These are phyloP conservation scores for Eretmochelys imbricata DNA, from an alignment of 2,113 vertebrate species.

Conservation along the genomic window DNA sequence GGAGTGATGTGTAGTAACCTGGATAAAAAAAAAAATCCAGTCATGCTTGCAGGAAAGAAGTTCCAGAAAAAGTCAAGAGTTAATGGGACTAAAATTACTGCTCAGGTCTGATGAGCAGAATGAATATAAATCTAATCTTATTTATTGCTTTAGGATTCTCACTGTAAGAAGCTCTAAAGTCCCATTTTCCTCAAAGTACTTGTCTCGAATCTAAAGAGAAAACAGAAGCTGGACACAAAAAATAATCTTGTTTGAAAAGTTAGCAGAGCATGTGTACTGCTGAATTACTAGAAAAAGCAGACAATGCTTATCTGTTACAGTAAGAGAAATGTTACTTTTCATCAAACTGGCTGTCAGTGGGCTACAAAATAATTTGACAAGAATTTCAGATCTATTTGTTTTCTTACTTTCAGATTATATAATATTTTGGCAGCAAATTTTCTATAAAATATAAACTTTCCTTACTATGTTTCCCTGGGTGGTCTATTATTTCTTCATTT, in stretches of 20 bases:
- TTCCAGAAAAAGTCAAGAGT: not conserved
- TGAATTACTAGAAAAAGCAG: slow-evolving; percentile 19
- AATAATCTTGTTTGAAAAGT: not conserved
- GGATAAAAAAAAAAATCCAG: not conserved
- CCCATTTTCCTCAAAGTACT: not conserved
- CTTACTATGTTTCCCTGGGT: not conserved
- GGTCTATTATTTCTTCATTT: slow-evolving; percentile 19
- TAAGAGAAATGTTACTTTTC: not conserved
- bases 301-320: not conserved
- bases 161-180: not conserved
- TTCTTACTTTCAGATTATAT: not conserved
- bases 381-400: slow-evolving; percentile 37
- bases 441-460: not conserved
- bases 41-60: not conserved
- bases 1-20: not conserved
- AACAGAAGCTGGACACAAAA: not conserved
- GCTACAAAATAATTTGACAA: slow-evolving; percentile 49
- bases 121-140: not conserved
- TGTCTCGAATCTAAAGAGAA: not conserved
- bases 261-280: not conserved
- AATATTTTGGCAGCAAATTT: slow-evolving; percentile 19
- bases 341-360: slow-evolving; percentile 26
- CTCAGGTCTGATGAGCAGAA: not conserved
- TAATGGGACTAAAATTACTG: not conserved
- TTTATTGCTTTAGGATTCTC: not conserved